Evolutionary conservation across 2,797 vertebrate genomes (phyloP), one percentile per base, ranked within the genome.

Genomic region (Sebastiscus tertius): DNA sequence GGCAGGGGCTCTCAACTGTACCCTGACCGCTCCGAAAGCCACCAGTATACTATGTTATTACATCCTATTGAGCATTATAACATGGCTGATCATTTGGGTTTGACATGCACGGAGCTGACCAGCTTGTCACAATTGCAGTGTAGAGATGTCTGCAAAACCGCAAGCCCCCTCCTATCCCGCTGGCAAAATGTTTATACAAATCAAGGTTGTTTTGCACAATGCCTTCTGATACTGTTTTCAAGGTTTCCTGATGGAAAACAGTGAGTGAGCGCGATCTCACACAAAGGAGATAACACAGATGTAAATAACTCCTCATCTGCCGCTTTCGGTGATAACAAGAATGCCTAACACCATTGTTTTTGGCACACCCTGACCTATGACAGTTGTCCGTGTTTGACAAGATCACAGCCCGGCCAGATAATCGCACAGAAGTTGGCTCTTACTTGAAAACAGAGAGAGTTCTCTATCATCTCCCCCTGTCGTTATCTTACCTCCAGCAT

Each of bases 221-320:
- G 60, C 76, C 78, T 84, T 56, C 61, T 75, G 75, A 87, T 75
- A 60, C 76, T 84, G 86, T 89, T 93, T 92, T 91, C 72, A 91
- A 88, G 85, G 90, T 64, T 80, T 87, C 70, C 66, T 31, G 69
- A 60, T 49, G 63, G 75, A 88, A 91, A 93, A 78, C 80, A 89
- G 83, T 29, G 1, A 80, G 69, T 26, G 20, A 67, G 79, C 27
- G 42, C 77, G 63, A 89, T 90, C 73, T 86, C 64, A 55, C 89
- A 88, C 75, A 54, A 72, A 83, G 74, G 5, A 93, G 92, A 95
- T 94, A 93, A 90, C 86, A 26, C 58, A 39, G 66, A 82, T 81
- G 87, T 94, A 94, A 94, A 95, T 93, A 94, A 91, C 85, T 86
- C 74, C 69, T 84, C 8, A 7, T 92, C 77, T 80, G 79, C 70